Evolutionary conservation across 2,888 invertebrate species (phyloP).

Genomic region (Drosophila engyochracea): DNA sequence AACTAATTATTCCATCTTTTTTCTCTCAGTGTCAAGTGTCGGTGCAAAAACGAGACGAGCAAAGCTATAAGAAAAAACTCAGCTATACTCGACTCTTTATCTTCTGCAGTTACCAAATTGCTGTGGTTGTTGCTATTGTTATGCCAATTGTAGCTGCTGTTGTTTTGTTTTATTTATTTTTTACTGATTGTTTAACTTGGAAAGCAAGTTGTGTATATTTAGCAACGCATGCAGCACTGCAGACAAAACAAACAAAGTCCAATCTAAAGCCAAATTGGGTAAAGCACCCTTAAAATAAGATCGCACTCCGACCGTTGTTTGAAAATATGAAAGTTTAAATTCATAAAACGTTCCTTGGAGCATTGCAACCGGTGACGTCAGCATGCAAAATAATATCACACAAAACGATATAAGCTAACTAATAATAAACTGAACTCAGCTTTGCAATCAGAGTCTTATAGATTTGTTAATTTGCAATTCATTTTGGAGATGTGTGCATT

Average conservation of each 20-base stretch:
- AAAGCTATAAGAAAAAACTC: slow-evolving; percentile 9
- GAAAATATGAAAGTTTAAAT: slow-evolving; percentile 71
- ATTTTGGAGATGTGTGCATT: not conserved
- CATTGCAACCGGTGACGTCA: slow-evolving; percentile 13
- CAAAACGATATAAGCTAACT: not conserved
- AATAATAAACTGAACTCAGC: not conserved
- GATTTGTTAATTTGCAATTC: slow-evolving; percentile 2
- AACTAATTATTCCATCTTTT: not conserved
- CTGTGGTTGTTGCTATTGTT: slow-evolving; percentile 6
- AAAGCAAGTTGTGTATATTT: slow-evolving; percentile 67
- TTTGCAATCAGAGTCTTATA: slow-evolving; percentile 4
- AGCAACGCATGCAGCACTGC: slow-evolving; percentile 49
- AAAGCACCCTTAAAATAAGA: slow-evolving; percentile 38
- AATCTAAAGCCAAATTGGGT: slow-evolving; percentile 28
- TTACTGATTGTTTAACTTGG: slow-evolving; percentile 44
- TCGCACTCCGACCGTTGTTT: slow-evolving; percentile 26
- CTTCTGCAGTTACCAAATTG: slow-evolving; percentile 5
- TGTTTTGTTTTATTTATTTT: slow-evolving; percentile 38
- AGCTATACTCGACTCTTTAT: slow-evolving; percentile 4
- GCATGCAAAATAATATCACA: not conserved
- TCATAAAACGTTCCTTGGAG: slow-evolving; percentile 53
- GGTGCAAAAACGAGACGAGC: slow-evolving; percentile 18
- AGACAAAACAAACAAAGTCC: slow-evolving; percentile 32
- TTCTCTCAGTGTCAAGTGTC: slow-evolving; percentile 14
- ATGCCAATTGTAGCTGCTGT: slow-evolving; percentile 42